Evolutionary conservation across 2,113 vertebrate genomes (phyloP), one percentile per base, ranked within the genome.

Genomic region (Bambusicola thoracicus): DNA sequence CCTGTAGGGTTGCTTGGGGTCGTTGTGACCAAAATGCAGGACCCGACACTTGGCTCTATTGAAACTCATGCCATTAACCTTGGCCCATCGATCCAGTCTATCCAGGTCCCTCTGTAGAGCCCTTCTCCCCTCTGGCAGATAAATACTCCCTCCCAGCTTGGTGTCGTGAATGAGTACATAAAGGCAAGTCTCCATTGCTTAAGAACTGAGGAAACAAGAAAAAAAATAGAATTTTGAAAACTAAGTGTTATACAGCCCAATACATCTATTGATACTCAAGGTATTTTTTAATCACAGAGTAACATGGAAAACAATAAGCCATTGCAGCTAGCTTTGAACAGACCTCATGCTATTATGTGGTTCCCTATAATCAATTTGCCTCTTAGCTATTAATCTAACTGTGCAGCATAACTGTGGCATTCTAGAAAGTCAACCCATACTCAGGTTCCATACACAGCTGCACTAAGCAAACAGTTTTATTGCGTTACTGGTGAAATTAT

Each of bases 171-270:
- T 62, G 17, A 77, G 11, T 13, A 69, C 12, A 56, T 55, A 61
- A 94, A 63, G 25, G 13, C 5, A 10, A 77, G 62, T 21, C 49
- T 59, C 25, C 90, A 49, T 55, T 94, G 44, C 41, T 90, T 77
- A 74, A 93, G 73, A 74, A 77, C 41, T 1, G 0, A 90, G 21
- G 38, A 80, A 77, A 68, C 21, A 43, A 51, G 63, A 56, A 87
- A 78, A 78, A 93, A 69, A 36, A 77, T 3, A 25, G 34, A 62
- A 91, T 96, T 91, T 87, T 62, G 38, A 20, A 73, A 90, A 83
- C 90, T 55, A 81, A 72, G 49, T 56, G 25, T 6, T 46, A 40
- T 46, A 15, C 25, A 40, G n/a, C 48, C n/a, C n/a, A 72, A 51
- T 41, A 56, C 51, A 75, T 44, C 24, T 41, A 69, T 13, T 69